These are phyloP conservation scores for Monopterus albus DNA, from an alignment of 2,113 vertebrate species.

Conservation along the genomic window DNA sequence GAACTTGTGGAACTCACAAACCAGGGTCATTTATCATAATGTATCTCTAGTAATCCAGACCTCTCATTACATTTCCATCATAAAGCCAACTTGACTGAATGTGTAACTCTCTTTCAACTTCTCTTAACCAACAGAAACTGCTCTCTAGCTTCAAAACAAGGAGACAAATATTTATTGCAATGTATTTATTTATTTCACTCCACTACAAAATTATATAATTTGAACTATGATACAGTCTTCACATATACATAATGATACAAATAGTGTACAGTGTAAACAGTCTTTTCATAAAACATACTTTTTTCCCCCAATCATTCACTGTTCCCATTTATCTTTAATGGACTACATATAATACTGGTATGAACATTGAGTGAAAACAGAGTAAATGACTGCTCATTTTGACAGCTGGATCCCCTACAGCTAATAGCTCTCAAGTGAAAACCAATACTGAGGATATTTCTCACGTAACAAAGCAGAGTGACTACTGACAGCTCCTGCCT, in stretches of 20 bases:
- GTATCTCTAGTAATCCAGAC: slow-evolving; percentile 36
- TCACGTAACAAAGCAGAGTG: no score
- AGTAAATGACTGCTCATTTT: slow-evolving; percentile 8
- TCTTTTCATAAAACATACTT: slow-evolving; percentile 30
- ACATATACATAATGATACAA: slow-evolving; percentile 82
- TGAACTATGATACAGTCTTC: slow-evolving; percentile 81
- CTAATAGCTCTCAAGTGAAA: background rate
- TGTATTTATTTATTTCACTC: slow-evolving; percentile 82
- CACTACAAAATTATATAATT: slow-evolving; percentile 84
- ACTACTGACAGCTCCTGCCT: background rate
- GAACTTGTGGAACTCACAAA: slow-evolving; percentile 52
- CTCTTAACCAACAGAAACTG: background rate
- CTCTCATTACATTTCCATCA: slow-evolving; percentile 50
- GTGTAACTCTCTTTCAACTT: background rate
- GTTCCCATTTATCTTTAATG: slow-evolving; percentile 6
- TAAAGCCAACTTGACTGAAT: slow-evolving; percentile 28
- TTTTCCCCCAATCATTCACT: background rate
- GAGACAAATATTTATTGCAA: slow-evolving; percentile 62
- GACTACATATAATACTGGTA: slow-evolving; percentile 66
- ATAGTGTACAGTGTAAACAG: slow-evolving; percentile 60
- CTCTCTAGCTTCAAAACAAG: slow-evolving; percentile 4
- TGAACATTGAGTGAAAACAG: slow-evolving; percentile 28
- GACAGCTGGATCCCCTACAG: background rate
- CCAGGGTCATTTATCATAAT: slow-evolving; percentile 30
- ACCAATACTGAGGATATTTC: background rate